Conservation (phyloP, 2,797 vertebrate species). For the Lepus oiostolus region DNA sequence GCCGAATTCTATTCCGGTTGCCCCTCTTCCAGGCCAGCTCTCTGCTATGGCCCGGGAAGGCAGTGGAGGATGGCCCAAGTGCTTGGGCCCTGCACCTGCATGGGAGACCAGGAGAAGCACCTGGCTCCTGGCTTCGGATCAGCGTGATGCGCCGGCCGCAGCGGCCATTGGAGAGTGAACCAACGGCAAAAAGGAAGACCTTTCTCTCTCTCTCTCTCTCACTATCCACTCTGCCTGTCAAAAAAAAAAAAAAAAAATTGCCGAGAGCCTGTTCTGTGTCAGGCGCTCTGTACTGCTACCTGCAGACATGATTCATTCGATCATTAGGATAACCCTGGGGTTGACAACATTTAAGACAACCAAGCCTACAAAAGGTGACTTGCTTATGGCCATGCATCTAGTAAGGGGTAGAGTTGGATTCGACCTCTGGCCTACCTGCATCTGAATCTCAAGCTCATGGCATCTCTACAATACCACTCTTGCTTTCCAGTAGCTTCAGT, state of each 20-base stretch:
- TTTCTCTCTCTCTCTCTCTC: too few relatives aligned
- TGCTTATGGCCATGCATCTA: neutral
- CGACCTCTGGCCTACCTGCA: neutral
- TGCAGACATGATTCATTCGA: neutral
- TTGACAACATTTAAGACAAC: neutral
- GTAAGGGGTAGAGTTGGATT: neutral
- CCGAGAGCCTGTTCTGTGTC: neutral
- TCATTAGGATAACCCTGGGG: neutral
- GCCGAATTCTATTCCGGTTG: too few relatives aligned
- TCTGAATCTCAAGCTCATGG: neutral
- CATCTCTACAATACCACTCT: neutral
- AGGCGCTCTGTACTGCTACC: neutral
- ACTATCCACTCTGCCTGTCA: too few relatives aligned
- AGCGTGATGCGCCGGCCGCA: too few relatives aligned
- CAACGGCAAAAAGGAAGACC: too few relatives aligned
- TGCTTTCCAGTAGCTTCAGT: neutral
- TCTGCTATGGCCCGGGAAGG: too few relatives aligned
- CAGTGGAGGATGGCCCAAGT: too few relatives aligned
- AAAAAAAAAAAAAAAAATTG: neutral
- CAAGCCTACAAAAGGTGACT: neutral
- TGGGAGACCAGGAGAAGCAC: too few relatives aligned
- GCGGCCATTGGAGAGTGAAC: too few relatives aligned
- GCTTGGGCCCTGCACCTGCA: too few relatives aligned
- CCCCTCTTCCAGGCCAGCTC: too few relatives aligned
- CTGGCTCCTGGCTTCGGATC: too few relatives aligned